Conservation (phyloP, 2,888 invertebrate genomes). For the Mesochorus sp. region DNA sequence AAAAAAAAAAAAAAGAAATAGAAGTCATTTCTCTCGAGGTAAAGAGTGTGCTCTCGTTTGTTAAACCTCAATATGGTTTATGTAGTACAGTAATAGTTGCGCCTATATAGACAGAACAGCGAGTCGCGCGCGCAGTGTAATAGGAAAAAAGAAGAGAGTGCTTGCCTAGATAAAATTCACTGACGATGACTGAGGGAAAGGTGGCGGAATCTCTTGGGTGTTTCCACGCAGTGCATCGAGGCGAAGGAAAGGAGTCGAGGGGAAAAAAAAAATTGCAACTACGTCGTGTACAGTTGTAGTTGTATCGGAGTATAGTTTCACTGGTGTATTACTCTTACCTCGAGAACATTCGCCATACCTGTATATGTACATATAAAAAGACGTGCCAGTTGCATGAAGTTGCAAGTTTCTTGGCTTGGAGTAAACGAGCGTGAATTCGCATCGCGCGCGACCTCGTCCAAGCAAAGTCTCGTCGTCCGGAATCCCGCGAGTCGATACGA, state of each 20-base stretch:
- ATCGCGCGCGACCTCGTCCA: conserved; percentile 54
- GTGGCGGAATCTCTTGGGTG: conserved; percentile 66
- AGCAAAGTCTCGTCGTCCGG: conserved; percentile 56
- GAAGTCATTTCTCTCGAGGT: conserved; percentile 4
- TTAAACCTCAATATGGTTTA: background rate
- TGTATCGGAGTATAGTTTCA: conserved; percentile 52
- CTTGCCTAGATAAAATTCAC: conserved; percentile 64
- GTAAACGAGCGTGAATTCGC: conserved; percentile 54
- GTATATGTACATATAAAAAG: conserved; percentile 10
- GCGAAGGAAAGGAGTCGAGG: conserved; percentile 55
- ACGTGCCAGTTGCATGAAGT: conserved; percentile 46
- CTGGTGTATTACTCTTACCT: conserved; percentile 48
- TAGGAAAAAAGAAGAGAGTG: conserved; percentile 50
- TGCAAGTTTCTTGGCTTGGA: conserved; percentile 41
- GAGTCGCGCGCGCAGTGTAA: conserved; percentile 44
- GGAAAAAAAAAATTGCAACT: conserved; percentile 19
- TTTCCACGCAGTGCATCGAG: conserved; percentile 62
- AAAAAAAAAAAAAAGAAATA: background rate
- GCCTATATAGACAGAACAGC: conserved; percentile 24
- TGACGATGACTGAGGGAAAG: conserved; percentile 65
- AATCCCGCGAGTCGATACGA: conserved; percentile 62
- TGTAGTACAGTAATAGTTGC: conserved; percentile 14
- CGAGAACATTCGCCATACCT: conserved; percentile 16
- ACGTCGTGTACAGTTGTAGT: conserved; percentile 28
- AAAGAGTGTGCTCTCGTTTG: conserved; percentile 27